These are phyloP conservation scores for Orius insidiosus DNA, from an alignment of 1,140 invertebrate species.

Conservation along the genomic window DNA sequence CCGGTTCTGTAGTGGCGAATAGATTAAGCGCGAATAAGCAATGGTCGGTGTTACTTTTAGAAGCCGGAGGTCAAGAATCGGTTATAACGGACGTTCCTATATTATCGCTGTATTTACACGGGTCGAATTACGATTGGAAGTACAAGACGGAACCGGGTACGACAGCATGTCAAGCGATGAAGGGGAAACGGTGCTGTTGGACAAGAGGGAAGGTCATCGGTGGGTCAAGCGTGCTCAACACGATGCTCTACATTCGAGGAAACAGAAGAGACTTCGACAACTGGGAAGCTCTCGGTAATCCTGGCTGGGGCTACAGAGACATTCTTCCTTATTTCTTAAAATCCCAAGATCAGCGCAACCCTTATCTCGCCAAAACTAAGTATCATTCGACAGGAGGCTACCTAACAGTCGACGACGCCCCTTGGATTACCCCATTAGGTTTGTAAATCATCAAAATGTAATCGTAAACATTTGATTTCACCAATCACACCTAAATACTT, in stretches of 20 bases:
- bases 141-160: constrained; percentile 35
- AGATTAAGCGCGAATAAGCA: constrained; percentile 26
- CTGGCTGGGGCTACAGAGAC: constrained; percentile 31
- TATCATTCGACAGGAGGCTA: constrained; percentile 62
- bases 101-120: neutral
- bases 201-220: constrained; percentile 37
- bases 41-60: neutral
- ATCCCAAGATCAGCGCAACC: constrained; percentile 34
- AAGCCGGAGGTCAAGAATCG: neutral
- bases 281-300: constrained; percentile 5
- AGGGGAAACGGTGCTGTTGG: constrained; percentile 36
- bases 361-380: constrained; percentile 51
- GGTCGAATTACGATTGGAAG: constrained; percentile 32
- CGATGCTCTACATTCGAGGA: constrained; percentile 42
- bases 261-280: constrained; percentile 35
- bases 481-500: too few species aligned
- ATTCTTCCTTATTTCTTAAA: constrained; percentile 31
- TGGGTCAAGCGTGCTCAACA: constrained; percentile 40
- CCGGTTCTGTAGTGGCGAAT: constrained; percentile 36
- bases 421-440: constrained; percentile 59
- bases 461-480: too few species aligned
- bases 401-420: constrained; percentile 58
- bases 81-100: neutral
- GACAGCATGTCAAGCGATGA: constrained; percentile 25
- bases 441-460: too few species aligned